phyloP scores from a whole-genome alignment of 2,888 invertebrate genomes.

The Leptopilina syphax region DNA sequence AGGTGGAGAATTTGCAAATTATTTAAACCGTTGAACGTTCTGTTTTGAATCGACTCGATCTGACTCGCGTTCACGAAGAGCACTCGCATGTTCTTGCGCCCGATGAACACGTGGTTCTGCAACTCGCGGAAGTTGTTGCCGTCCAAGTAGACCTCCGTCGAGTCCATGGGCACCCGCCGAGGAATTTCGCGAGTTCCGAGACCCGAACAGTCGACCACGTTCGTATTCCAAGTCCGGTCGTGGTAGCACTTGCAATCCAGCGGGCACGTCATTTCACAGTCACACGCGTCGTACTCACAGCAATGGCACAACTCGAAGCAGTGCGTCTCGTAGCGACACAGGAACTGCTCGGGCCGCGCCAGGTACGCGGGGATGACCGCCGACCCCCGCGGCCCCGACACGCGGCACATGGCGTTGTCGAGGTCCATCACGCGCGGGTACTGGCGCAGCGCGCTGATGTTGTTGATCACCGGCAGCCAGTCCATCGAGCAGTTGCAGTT shows the following conservation, averaged over 20 bases:
- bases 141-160: slow-evolving; percentile 94
- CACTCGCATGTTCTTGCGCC: slow-evolving; percentile 91
- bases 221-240: slow-evolving; percentile 95
- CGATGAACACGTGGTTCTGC: slow-evolving; percentile 92
- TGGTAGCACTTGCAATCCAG: slow-evolving; percentile 96
- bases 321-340: slow-evolving; percentile 94
- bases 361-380: slow-evolving; percentile 87
- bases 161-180: slow-evolving; percentile 93
- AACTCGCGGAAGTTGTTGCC: slow-evolving; percentile 92
- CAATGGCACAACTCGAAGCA: slow-evolving; percentile 97
- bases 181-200: slow-evolving; percentile 89
- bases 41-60: slow-evolving; percentile 90
- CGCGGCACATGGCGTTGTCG: slow-evolving; percentile 91
- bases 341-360: slow-evolving; percentile 89
- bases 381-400: slow-evolving; percentile 89
- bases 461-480: slow-evolving; percentile 94
- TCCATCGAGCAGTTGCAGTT: slow-evolving; percentile 97
- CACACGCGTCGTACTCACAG: slow-evolving; percentile 97
- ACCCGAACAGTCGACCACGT: slow-evolving; percentile 93
- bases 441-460: slow-evolving; percentile 88
- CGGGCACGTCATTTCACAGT: slow-evolving; percentile 98
- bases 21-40: slow-evolving; percentile 92
- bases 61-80: slow-evolving; percentile 91
- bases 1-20: slow-evolving; percentile 89
- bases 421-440: slow-evolving; percentile 93